phyloP scores from a whole-genome alignment of 1,140 invertebrate genomes.

The Drosophila asahinai region DNA sequence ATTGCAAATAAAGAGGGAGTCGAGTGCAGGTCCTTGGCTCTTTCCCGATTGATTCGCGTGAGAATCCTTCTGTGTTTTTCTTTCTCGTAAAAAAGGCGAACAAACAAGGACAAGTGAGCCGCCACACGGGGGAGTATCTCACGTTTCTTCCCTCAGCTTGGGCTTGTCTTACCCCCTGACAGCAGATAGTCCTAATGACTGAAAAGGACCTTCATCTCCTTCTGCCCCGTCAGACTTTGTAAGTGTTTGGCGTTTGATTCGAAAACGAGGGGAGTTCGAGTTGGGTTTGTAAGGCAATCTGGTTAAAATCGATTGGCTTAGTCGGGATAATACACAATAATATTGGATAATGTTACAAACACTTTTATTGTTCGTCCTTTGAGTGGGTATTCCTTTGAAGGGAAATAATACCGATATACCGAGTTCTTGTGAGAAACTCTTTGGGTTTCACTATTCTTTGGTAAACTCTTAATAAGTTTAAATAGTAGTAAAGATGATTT shows the following conservation, averaged over 20 bases:
- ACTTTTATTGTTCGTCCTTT: slow-evolving; percentile 36
- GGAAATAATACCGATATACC: no score
- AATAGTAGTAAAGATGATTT: background rate
- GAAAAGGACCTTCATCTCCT: slow-evolving; percentile 27
- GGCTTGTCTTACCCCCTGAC: slow-evolving; percentile 64
- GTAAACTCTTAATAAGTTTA: no score
- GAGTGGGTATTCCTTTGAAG: background rate
- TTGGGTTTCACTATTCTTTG: background rate
- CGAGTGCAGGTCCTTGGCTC: slow-evolving; percentile 37
- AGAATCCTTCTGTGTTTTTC: slow-evolving; percentile 74
- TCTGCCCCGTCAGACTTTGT: slow-evolving; percentile 46
- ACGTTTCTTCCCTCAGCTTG: slow-evolving; percentile 64
- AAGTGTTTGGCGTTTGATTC: slow-evolving; percentile 51
- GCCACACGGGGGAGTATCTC: slow-evolving; percentile 42
- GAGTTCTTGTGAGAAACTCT: background rate
- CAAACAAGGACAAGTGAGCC: slow-evolving; percentile 39
- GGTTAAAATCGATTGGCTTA: slow-evolving; percentile 38
- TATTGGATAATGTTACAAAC: slow-evolving; percentile 53
- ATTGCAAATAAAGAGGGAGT: slow-evolving; percentile 73
- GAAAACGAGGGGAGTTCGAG: slow-evolving; percentile 5
- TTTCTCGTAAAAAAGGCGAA: slow-evolving; percentile 60
- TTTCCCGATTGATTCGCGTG: slow-evolving; percentile 73
- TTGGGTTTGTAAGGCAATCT: slow-evolving; percentile 12
- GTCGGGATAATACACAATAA: slow-evolving; percentile 37
- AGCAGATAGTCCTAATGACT: slow-evolving; percentile 57